phyloP scores from a whole-genome alignment of 2,888 invertebrate species.

The Masnerella sp. region DNA sequence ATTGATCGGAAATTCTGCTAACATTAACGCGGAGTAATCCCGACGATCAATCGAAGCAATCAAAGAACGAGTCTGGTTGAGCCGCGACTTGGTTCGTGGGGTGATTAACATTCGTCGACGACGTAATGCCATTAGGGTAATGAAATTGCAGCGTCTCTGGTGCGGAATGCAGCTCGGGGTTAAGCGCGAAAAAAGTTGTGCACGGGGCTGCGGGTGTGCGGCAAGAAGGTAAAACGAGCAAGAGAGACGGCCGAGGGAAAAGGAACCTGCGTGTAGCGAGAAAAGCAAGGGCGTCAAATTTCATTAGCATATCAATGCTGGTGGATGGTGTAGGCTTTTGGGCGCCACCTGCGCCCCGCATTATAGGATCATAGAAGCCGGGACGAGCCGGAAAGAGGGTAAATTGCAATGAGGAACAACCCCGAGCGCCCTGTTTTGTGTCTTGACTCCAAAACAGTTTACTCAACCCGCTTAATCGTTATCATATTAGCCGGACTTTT shows the following conservation, averaged over 20 bases:
- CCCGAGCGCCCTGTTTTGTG: constrained; percentile 45
- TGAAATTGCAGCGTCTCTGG: constrained; percentile 68
- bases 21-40: constrained; percentile 23
- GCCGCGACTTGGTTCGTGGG: constrained; percentile 26
- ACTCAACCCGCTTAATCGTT: constrained; percentile 63
- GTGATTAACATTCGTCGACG: constrained; percentile 63
- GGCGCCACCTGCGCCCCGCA: constrained; percentile 76
- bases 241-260: constrained; percentile 22
- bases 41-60: constrained; percentile 39
- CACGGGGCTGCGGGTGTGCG: constrained; percentile 39
- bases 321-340: constrained; percentile 73
- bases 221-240: constrained; percentile 9
- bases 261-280: constrained; percentile 33
- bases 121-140: constrained; percentile 73
- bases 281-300: constrained; percentile 76
- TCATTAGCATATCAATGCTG: constrained; percentile 78
- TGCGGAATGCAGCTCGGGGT: constrained; percentile 65
- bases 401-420: constrained; percentile 60
- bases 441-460: constrained; percentile 59
- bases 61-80: constrained; percentile 39
- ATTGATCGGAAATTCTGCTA: constrained; percentile 16
- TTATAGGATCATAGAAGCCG: constrained; percentile 73
- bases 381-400: constrained; percentile 47
- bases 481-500: constrained; percentile 60
- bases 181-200: constrained; percentile 67